Evolutionary conservation across 2,888 invertebrate species (phyloP).

Genomic region (Tuta absoluta): DNA sequence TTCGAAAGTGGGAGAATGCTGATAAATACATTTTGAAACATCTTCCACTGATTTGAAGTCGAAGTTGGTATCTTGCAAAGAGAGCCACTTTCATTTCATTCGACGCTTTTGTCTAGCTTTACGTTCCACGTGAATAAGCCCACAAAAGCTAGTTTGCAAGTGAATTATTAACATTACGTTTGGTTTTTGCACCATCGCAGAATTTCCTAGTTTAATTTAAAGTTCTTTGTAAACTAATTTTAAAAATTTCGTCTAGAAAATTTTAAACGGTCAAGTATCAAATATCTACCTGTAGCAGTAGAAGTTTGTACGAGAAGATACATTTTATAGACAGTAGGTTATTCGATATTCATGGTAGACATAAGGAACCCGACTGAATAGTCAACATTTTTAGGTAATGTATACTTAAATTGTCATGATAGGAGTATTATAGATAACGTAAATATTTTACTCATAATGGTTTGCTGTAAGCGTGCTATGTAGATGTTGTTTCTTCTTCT

Average conservation of each 20-base stretch:
- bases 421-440: conserved; percentile 51
- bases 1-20: not conserved
- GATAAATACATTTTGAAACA: not conserved
- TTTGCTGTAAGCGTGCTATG: conserved; percentile 12
- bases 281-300: not conserved
- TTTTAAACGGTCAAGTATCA: conserved; percentile 1
- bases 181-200: not conserved
- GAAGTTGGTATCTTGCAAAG: not conserved
- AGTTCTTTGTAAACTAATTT: not conserved
- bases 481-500: conserved; percentile 24
- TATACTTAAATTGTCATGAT: conserved; percentile 63
- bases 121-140: not conserved
- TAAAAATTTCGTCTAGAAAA: not conserved
- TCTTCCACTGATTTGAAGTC: not conserved
- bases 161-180: not conserved
- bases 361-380: conserved; percentile 80
- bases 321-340: conserved; percentile 27
- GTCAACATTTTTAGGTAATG: conserved; percentile 69
- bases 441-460: conserved; percentile 49
- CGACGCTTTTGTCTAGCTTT: not conserved
- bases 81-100: not conserved
- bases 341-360: conserved; percentile 43
- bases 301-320: not conserved
- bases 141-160: conserved; percentile 9
- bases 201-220: not conserved